Evolutionary conservation across 2,888 invertebrate species (phyloP).

Genomic region (Eupsilia transversa): DNA sequence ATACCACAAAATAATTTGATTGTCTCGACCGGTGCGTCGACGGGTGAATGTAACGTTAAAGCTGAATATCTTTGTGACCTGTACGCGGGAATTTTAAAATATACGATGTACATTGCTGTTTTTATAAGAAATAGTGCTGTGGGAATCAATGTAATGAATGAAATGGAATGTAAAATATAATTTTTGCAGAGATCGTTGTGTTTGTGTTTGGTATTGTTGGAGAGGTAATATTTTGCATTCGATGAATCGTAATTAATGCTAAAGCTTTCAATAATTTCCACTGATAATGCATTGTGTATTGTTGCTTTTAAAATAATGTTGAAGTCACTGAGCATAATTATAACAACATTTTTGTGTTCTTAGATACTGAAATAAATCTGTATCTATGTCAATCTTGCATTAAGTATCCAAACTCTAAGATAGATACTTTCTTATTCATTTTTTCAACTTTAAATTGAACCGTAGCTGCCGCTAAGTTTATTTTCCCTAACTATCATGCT

Average conservation of each 20-base stretch:
- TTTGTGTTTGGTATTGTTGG: neutral
- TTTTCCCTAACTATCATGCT: slow-evolving; percentile 28
- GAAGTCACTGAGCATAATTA: neutral
- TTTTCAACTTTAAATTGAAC: slow-evolving; percentile 23
- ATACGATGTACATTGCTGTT: slow-evolving; percentile 15
- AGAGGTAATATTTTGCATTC: neutral
- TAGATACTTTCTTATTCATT: neutral
- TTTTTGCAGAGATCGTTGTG: neutral
- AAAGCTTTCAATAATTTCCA: neutral
- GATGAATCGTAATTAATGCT: neutral
- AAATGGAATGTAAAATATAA: neutral
- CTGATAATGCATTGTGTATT: neutral
- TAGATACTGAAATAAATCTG: neutral
- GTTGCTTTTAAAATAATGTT: neutral
- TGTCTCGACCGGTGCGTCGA: slow-evolving; percentile 59
- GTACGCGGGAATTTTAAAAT: slow-evolving; percentile 23
- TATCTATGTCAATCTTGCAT: neutral
- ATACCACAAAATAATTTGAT: slow-evolving; percentile 67
- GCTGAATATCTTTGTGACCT: slow-evolving; percentile 42
- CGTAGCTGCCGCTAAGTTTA: slow-evolving; percentile 12
- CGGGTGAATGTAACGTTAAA: slow-evolving; percentile 52
- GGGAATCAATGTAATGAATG: neutral
- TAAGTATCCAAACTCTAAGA: neutral
- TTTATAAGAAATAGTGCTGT: slow-evolving; percentile 5
- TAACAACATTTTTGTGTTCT: too few species aligned